Evolutionary conservation across 2,888 invertebrate genomes (phyloP), one percentile per base, ranked within the genome.

Genomic region (Amorpha juglandis): DNA sequence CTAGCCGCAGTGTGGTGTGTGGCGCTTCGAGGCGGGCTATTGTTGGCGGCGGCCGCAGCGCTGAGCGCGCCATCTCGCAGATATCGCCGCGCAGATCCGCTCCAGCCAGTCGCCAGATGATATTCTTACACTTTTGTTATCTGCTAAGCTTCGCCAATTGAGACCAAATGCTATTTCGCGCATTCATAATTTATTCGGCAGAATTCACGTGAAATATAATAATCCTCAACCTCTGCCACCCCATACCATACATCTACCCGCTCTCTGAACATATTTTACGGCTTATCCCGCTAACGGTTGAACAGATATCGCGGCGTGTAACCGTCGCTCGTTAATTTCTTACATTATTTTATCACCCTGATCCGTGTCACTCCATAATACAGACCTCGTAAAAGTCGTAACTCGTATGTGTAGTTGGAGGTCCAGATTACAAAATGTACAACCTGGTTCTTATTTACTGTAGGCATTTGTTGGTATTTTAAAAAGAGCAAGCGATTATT

Each of bases 81-180:
- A 63, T 42, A 42, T 47, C n/a, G 38, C 38, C 27, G 27, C 27
- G 27, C 27, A 42, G 45, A 64, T 64, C 45, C 52, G 52, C 52
- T 33, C 33, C 45, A 12, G 6, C 45, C 45, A 45, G 12, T 14
- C 14, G 45, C 45, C 45, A 33, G 45, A 53, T 63, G 14, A 63
- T 64, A 64, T 16, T 33, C 64, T 45, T 42, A 48, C 45, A 64
- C 27, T 52, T 53, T 52, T 64, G 42, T 53, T 42, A 33, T 55
- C 64, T 64, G 14, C 45, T 0, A 27, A 27, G 33, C 45, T 64
- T 27, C 35, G 19, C 12, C 21, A 19, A 14, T 21, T 16, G 16
- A 35, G 35, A 19, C 35, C 11, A 14, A 50, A 42, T 52, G 42
- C 27, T 53, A n/a, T 45, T n/a, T 27, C 52, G 9, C 27, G 42